Conservation (phyloP, 2,888 invertebrate species). For the Pristionchus mayeri region DNA sequence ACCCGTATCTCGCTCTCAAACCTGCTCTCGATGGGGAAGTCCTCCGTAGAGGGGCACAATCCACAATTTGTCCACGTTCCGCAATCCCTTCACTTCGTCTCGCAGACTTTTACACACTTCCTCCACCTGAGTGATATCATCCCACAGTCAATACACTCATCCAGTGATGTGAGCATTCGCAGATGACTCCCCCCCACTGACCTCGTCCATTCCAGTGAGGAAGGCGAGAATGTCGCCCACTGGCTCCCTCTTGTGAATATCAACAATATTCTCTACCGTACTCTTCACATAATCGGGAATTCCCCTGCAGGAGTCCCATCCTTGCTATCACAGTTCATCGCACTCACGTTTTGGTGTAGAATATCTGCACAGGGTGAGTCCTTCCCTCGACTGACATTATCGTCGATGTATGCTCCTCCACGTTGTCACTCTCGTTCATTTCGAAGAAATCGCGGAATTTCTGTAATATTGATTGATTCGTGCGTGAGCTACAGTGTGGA, state of each 20-base stretch:
- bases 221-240: constrained; percentile 89
- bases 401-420: constrained; percentile 83
- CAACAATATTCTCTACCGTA: constrained; percentile 88
- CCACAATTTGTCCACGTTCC: constrained; percentile 76
- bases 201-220: constrained; percentile 77
- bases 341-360: constrained; percentile 82
- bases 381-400: constrained; percentile 91
- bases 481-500: not conserved
- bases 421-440: constrained; percentile 71
- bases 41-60: constrained; percentile 94
- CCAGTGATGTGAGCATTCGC: not conserved
- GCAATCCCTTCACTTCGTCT: constrained; percentile 60
- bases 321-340: not conserved
- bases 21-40: constrained; percentile 82
- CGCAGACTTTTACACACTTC: constrained; percentile 68
- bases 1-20: constrained; percentile 5
- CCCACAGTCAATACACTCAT: not conserved
- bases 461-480: constrained; percentile 53
- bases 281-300: constrained; percentile 71
- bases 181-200: constrained; percentile 50
- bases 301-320: constrained; percentile 59
- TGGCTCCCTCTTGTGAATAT: constrained; percentile 85
- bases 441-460: constrained; percentile 78
- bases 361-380: constrained; percentile 89
- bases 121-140: constrained; percentile 30